Percentiles rank a stretch among this genome's conserved stretches.
These are phyloP conservation scores for Tetraodon nigroviridis DNA, from an alignment of 2,113 vertebrate species.

Conservation along the genomic window DNA sequence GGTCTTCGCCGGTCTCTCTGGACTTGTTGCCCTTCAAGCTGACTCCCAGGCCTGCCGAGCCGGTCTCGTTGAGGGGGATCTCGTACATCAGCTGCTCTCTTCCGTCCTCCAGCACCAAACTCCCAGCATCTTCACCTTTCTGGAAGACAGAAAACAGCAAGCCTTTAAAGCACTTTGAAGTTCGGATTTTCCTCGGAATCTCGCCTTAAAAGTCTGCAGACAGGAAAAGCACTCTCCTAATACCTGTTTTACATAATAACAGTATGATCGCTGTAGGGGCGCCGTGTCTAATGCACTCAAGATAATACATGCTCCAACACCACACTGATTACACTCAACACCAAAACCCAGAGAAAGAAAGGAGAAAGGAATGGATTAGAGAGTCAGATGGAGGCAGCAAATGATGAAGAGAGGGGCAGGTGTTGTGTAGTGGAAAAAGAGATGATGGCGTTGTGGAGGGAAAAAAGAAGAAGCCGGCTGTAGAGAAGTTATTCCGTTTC, in stretches of 20 bases:
- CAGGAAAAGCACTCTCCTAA: slow-evolving; percentile 9
- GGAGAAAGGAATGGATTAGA: slow-evolving; percentile 23
- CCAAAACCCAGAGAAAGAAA: neutral
- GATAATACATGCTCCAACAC: slow-evolving; percentile 21
- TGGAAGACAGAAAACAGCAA: slow-evolving; percentile 16
- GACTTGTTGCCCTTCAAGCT: slow-evolving; percentile 97
- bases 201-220: neutral
- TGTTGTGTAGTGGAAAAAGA: slow-evolving; percentile 28
- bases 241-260: slow-evolving; percentile 32
- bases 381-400: slow-evolving; percentile 4
- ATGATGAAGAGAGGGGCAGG: slow-evolving; percentile 29
- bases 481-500: slow-evolving; percentile 65
- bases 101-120: slow-evolving; percentile 73
- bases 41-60: slow-evolving; percentile 91
- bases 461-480: slow-evolving; percentile 30
- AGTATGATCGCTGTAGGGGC: slow-evolving; percentile 11
- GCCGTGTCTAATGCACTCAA: slow-evolving; percentile 9
- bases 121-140: slow-evolving; percentile 57
- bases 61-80: slow-evolving; percentile 89
- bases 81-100: slow-evolving; percentile 90
- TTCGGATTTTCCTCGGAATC: too few relatives aligned
- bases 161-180: neutral
- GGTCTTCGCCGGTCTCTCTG: slow-evolving; percentile 86
- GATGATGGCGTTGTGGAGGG: slow-evolving; percentile 35
- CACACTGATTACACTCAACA: slow-evolving; percentile 15